Conservation (phyloP, 2,113 vertebrate species). For the Scolopax mira region DNA sequence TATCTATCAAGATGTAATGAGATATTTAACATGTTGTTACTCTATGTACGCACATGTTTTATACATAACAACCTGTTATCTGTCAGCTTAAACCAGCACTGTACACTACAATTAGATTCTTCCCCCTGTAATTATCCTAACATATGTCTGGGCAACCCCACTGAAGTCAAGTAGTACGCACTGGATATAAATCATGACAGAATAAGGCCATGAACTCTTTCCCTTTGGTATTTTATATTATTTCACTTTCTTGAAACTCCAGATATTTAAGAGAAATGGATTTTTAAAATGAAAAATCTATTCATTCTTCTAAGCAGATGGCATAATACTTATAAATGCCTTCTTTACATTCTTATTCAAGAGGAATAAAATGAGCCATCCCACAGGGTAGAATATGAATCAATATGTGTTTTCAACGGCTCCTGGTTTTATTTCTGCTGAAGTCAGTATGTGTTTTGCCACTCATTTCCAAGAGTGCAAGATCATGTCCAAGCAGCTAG, state of each 20-base stretch:
- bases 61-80: constrained; percentile 51
- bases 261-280: not conserved
- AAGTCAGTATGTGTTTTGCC: not conserved
- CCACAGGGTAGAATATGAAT: not conserved
- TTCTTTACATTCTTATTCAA: not conserved
- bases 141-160: not conserved
- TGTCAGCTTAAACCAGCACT: not conserved
- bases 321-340: not conserved
- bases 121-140: constrained; percentile 19
- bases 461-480: not conserved
- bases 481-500: not conserved
- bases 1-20: constrained; percentile 52
- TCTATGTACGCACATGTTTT: constrained; percentile 41
- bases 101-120: constrained; percentile 3
- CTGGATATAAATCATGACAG: not conserved
- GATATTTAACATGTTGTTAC: constrained; percentile 54
- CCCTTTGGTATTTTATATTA: not conserved
- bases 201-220: constrained; percentile 18
- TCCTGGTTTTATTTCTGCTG: not conserved
- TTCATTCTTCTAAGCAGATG: not conserved
- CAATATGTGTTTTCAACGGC: not conserved
- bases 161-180: not conserved
- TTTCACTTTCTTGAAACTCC: not conserved
- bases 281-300: constrained; percentile 36
- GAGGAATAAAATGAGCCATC: not conserved